Evolutionary conservation across 2,888 invertebrate genomes (phyloP).

Genomic region (Malthinus flaveolus): DNA sequence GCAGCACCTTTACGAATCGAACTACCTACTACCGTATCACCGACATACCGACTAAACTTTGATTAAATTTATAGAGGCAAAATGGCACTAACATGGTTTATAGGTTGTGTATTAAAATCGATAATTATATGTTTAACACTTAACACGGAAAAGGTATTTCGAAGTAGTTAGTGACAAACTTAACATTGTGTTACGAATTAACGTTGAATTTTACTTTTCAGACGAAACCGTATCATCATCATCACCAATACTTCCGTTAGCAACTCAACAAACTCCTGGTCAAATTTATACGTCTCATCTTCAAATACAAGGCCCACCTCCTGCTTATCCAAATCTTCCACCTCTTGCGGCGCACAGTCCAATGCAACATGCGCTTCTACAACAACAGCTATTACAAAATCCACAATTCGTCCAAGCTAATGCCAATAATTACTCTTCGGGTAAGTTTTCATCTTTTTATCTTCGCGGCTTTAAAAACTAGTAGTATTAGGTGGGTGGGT

Average conservation of each 20-base stretch:
- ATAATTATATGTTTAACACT: too few relatives aligned
- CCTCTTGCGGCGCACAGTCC: constrained; percentile 48
- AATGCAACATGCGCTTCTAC: constrained; percentile 52
- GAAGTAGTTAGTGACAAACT: not conserved
- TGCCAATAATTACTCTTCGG: constrained; percentile 56
- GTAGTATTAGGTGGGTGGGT: too few relatives aligned
- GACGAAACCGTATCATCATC: constrained; percentile 55
- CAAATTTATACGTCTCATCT: constrained; percentile 21
- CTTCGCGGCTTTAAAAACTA: too few relatives aligned
- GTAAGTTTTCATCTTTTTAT: constrained; percentile 53
- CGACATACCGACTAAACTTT: too few relatives aligned
- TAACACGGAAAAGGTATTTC: too few relatives aligned
- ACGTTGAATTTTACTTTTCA: constrained; percentile 41
- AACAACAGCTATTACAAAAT: constrained; percentile 63
- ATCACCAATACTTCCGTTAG: constrained; percentile 52
- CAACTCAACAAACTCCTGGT: constrained; percentile 41
- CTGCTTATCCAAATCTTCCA: constrained; percentile 51
- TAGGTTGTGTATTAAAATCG: too few relatives aligned
- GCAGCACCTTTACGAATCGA: too few relatives aligned
- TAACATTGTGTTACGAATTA: constrained; percentile 2
- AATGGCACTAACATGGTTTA: too few relatives aligned
- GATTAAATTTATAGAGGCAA: too few relatives aligned
- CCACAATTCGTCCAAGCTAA: constrained; percentile 55
- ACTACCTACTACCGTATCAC: too few relatives aligned
- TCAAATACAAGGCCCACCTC: constrained; percentile 54